Conservation (phyloP, 2,888 invertebrate genomes). For the Heliconius ismenius region DNA sequence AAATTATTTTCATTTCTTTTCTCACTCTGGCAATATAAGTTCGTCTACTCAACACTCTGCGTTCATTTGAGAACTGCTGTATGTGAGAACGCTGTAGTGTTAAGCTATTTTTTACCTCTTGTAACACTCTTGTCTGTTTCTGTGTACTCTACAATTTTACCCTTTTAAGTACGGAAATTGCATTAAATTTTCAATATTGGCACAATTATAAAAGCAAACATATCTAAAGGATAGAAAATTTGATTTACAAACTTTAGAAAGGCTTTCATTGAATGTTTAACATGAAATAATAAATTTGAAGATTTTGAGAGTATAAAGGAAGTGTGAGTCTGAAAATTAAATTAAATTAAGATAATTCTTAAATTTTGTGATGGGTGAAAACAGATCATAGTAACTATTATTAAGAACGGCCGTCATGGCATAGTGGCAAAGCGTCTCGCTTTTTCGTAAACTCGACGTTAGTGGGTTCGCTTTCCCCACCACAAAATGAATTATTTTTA, state of each 20-base stretch:
- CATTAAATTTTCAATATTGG: slow-evolving; percentile 6
- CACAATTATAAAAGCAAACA: background rate
- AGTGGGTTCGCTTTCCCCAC: too few species aligned
- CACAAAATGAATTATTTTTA: too few species aligned
- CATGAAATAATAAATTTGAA: background rate
- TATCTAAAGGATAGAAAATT: slow-evolving; percentile 1
- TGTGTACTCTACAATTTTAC: background rate
- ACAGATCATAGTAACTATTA: too few species aligned
- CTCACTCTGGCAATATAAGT: too few species aligned
- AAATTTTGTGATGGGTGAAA: background rate
- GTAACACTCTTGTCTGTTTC: background rate
- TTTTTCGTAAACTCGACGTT: too few species aligned
- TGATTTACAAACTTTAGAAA: background rate
- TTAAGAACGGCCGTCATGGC: too few species aligned
- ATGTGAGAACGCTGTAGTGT: background rate
- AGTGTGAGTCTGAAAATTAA: background rate
- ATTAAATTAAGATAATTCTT: background rate
- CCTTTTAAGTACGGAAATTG: background rate
- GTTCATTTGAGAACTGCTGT: background rate
- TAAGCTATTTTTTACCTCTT: background rate
- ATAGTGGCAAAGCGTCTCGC: background rate
- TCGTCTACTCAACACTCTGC: background rate
- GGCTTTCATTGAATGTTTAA: background rate
- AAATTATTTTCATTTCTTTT: too few species aligned
- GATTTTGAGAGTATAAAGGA: background rate